Evolutionary conservation across 1,140 invertebrate genomes (phyloP), one percentile per base, ranked within the genome.

Genomic region (Cotesia typhae): DNA sequence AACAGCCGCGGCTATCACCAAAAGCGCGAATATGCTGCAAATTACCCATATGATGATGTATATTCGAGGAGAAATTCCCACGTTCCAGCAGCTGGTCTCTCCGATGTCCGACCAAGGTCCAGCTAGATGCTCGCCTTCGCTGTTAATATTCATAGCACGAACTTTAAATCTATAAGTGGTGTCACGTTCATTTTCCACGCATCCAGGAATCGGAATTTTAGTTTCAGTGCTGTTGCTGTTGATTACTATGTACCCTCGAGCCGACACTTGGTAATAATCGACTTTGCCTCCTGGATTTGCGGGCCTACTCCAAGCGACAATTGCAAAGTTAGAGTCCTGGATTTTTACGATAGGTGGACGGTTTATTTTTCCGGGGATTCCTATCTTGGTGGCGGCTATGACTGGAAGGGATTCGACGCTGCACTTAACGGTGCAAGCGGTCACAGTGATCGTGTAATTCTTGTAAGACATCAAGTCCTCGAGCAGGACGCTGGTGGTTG

Each of bases 351-450:
- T 79, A 1, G 90, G 90, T 36, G 86, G 73, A 60, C 82, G 80
- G n/a, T 10, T 36, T 10, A 91, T 80, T 74, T 76, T 83, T 41
- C 89, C 88, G 2, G 92, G 92, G 41, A 82, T 75, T 70, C 92
- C 92, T 71, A 92, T 90, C 61, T 87, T 83, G 10, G 92, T 93
- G 47, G 84, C 77, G 1, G 89, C 79, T 69, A 79, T 78, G 63
- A 90, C 81, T 1, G 81, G 75, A 64, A 80, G 71, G 12, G 90
- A 89, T 55, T 80, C 71, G 0, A 82, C 76, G 9, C 92, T 93
- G 76, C 91, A 92, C 12, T 89, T 82, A 53, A 91, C 90, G 12
- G 92, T 93, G 80, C 94, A 95, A 4, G 94, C 93, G 37, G 87
- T 79, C 1, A 95, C 88, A 20, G 84, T 84, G 5, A 95, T 86